Evolutionary conservation across 2,797 vertebrate genomes (phyloP), one percentile per base, ranked within the genome.

Genomic region (Picus viridis): DNA sequence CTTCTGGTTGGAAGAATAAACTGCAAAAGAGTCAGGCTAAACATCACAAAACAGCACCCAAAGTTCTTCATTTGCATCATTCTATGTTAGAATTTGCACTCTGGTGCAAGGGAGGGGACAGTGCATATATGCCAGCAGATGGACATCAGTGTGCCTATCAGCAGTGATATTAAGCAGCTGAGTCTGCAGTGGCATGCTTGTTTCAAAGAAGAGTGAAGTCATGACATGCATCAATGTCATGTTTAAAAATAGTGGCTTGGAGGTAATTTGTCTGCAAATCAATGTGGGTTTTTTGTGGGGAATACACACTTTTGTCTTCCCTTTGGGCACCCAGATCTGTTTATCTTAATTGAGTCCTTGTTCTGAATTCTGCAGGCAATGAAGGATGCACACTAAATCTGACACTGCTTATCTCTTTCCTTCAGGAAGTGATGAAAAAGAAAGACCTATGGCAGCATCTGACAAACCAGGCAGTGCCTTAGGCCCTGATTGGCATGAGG

Each of bases 401-500:
- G 41, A 53, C 53, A 2, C 2, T 57, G 17, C 63, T 39, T 12
- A 27, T 74, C 27, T 92, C 12, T 77, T 49, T 78, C 77, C 86
- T 87, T 59, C 67, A 98, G 98, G 96, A 74, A 85, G 24, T 43
- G 94, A 94, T 73, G 95, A 87, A 18, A 96, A 95, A 84, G 90
- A 89, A 13, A 79, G 41, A n/a, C 54, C 69, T 19, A 16, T 45
- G 77, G 90, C 80, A 89, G 61, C 92, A 17, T 88, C 93, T 43
- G 95, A 82, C n/a, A 95, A 96, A 68, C 36, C 97, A 47, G 99
- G 99, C 85, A 99, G 99, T 74, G 99, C 99, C 18, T 97, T 99
- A 19, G 99, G 99, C 30, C 99, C 99, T 0, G 99, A 99, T 32
- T 99, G 99, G 99, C 99, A 99, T 2, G 98, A 98, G 88, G 98